Evolutionary conservation across 2,113 vertebrate genomes (phyloP).

Genomic region (Brachyhypopomus occidentalis): DNA sequence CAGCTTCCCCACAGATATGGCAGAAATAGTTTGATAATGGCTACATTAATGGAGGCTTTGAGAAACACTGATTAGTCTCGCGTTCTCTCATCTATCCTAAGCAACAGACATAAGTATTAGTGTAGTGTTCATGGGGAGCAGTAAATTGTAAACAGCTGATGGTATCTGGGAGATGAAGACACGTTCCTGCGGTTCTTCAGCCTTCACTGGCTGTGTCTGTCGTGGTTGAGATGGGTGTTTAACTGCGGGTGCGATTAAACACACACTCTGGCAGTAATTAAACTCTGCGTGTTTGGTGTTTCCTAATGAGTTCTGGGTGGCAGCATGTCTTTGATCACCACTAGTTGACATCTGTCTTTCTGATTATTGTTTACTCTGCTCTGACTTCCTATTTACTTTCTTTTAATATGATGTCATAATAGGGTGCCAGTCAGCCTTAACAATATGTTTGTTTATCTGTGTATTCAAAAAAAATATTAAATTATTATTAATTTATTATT

Average conservation of each 20-base stretch:
- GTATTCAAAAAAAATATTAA: too few relatives aligned
- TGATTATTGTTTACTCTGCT: too few relatives aligned
- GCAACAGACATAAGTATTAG: constrained; percentile 55
- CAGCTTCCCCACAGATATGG: background rate
- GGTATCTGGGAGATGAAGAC: constrained; percentile 52
- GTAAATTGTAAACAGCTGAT: constrained; percentile 59
- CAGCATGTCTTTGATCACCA: background rate
- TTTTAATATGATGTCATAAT: too few relatives aligned
- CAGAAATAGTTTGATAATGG: constrained; percentile 62
- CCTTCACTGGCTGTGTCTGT: background rate
- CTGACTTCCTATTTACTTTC: too few relatives aligned
- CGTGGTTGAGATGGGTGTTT: constrained; percentile 41
- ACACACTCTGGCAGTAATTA: background rate
- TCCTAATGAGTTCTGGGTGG: constrained; percentile 20
- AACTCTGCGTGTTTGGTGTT: background rate
- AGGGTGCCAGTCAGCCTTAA: too few relatives aligned
- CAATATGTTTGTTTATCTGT: too few relatives aligned
- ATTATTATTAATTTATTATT: background rate
- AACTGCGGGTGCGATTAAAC: background rate
- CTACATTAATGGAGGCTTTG: constrained; percentile 63
- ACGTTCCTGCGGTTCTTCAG: constrained; percentile 40
- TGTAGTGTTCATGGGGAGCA: constrained; percentile 46
- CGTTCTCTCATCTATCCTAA: constrained; percentile 31
- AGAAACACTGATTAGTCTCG: constrained; percentile 66
- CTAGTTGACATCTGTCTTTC: too few relatives aligned